phyloP scores from a whole-genome alignment of 2,888 invertebrate genomes.

The Entomobrya multifasciata region DNA sequence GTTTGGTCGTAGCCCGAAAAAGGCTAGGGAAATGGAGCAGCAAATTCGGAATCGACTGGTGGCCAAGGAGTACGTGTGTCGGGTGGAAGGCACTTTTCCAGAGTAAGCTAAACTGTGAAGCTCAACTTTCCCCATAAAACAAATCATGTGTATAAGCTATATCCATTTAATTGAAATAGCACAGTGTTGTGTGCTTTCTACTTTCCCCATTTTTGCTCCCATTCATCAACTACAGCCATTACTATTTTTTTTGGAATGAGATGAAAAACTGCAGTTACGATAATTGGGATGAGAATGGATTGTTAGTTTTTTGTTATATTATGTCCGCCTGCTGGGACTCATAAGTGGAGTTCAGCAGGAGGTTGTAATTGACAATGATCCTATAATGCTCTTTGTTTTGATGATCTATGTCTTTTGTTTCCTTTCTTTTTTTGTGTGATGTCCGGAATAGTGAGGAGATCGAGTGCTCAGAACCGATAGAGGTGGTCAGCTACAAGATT shows the following conservation, averaged over 20 bases:
- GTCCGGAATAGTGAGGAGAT: conserved; percentile 87
- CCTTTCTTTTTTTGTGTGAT: neutral
- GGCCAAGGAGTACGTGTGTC: conserved; percentile 96
- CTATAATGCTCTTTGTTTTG: neutral
- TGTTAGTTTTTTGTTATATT: no score
- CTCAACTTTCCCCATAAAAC: conserved; percentile 52
- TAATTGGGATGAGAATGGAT: no score
- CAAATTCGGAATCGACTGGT: conserved; percentile 95
- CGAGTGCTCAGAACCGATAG: conserved; percentile 94
- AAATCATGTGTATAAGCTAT: conserved; percentile 7
- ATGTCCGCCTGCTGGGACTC: neutral
- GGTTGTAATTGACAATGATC: conserved; percentile 40
- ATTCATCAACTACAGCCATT: conserved; percentile 28
- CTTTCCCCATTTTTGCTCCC: neutral
- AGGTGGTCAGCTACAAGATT: conserved; percentile 96
- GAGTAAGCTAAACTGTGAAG: conserved; percentile 85
- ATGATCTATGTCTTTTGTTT: conserved; percentile 15
- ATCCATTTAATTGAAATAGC: conserved; percentile 3
- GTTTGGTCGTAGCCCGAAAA: conserved; percentile 95
- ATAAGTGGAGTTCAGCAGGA: conserved; percentile 11
- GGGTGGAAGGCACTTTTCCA: conserved; percentile 96
- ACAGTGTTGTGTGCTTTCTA: neutral
- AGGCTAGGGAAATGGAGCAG: conserved; percentile 96
- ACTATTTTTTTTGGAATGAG: neutral
- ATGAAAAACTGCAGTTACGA: no score